Base-by-base conservation (phyloP, 2,797 vertebrate species). In the Eutrigla gurnardus region DNA sequence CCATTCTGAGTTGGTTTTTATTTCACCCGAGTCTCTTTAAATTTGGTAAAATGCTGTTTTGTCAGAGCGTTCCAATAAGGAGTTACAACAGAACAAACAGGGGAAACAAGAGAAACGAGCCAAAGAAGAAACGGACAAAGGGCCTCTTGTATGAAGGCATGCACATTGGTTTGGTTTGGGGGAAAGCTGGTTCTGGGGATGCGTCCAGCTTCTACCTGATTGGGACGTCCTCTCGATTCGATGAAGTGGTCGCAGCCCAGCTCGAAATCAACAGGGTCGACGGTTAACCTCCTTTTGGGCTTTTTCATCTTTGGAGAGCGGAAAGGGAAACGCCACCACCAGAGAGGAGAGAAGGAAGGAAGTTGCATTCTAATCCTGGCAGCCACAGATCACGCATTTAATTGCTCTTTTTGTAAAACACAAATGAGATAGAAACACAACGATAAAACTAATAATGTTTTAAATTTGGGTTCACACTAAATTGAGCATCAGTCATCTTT, bases 221-320 rank as follows among this genome's bases (percentile, higher is more conserved):
- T 45, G 43, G 93, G 91, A 2, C 70, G 91, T 59, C 83, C 74
- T 33, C 90, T 89, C 45, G 94, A 87, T 57, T 91, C 85, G 13
- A 81, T 88, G 35, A 91, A 86, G 71, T 94, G 93, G 6, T 96
- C 95, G 0, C 88, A 90, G 66, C 95, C 95, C 67, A 93, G 83
- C 37, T 96, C 93, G 2, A 97, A 96, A 90, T 97, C 96, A 90
- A 94, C 74, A 25, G 94, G 95, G 3, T 95, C 94, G 61, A 98
- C 94, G 35, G 95, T 94, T 53, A 99, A 94, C 57, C 96, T 94
- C 54, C 96, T 94, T 91, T 95, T 97, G 85, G 93, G 93, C 94
- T 96, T 96, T 90, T 93, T 95, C 90, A 89, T 94, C 95, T 94
- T 82, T 43, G 77, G 52, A 72, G 14, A 75, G 54, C 71, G 79